Evolutionary conservation across 2,888 invertebrate genomes (phyloP), one percentile per base, ranked within the genome.

Genomic region (Drosophila crucigera): DNA sequence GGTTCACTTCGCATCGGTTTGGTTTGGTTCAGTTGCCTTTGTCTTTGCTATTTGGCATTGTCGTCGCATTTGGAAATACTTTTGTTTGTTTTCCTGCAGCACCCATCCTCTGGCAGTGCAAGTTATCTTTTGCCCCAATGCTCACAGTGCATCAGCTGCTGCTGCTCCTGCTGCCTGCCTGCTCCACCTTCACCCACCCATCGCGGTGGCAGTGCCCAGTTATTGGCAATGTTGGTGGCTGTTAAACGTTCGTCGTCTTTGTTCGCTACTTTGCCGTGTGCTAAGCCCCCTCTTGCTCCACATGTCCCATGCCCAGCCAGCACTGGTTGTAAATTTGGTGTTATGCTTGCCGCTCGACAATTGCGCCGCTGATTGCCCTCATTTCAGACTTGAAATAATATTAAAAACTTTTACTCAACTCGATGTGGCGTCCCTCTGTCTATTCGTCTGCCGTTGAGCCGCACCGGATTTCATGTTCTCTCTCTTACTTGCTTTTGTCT

Each of bases 301-400:
- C 50, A 33, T n/a, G 50, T 56, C 22, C 14, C n/a, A 16, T 33
- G 31, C 33, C 16, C 60, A 25, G 16, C 25, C 16, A 47, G 11
- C 33, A 54, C 56, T 70, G 68, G 63, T n/a, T n/a, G n/a, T n/a
- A n/a, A n/a, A n/a, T n/a, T n/a, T n/a, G n/a, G n/a, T n/a, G 89
- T 88, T 88, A 88, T 86, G 85, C 82, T 87, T 80, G 87, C 80
- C 75, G 84, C 80, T 89, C 83, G 89, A 89, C 91, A 90, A 91
- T 91, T 87, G 84, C 84, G 79, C 90, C 87, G 88, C 83, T 91
- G 91, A 91, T 91, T 91, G 91, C 90, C 91, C 91, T 91, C 91
- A 91, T 91, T 91, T 89, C 82, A 87, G 88, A 82, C 88, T 90
- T 87, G 85, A 87, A 91, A 91, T 90, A 91, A 90, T 91, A 91